These are phyloP conservation scores for Hassar affinis DNA, from an alignment of 2,113 vertebrate species.

Conservation along the genomic window DNA sequence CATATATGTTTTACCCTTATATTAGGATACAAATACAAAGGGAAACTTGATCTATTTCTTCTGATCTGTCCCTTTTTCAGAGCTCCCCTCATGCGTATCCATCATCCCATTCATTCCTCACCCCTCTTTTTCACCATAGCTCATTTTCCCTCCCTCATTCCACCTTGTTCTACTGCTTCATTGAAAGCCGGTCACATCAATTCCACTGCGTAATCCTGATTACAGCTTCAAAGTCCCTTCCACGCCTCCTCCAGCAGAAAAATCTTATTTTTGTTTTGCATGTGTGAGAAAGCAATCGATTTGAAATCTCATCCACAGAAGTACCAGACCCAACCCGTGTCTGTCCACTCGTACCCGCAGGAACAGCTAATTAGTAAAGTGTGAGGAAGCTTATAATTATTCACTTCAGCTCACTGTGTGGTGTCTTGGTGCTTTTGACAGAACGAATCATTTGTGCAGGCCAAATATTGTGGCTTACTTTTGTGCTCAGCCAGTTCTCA, in stretches of 20 bases:
- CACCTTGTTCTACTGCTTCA: constrained; percentile 33
- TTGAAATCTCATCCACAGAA: constrained; percentile 19
- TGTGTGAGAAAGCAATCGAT: constrained; percentile 20
- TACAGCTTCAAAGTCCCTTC: constrained; percentile 51
- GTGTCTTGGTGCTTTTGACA: not conserved
- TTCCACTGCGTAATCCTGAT: constrained; percentile 51
- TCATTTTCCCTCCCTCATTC: constrained; percentile 22
- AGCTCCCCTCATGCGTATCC: constrained; percentile 25
- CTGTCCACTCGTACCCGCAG: constrained; percentile 5
- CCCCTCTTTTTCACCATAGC: constrained; percentile 5
- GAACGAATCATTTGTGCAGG: not conserved
- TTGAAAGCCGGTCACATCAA: constrained; percentile 49
- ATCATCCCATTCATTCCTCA: constrained; percentile 23
- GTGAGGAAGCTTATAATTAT: not conserved
- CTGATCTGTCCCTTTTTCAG: constrained; percentile 23
- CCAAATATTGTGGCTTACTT: not conserved
- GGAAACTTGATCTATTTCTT: constrained; percentile 27
- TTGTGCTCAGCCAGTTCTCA: not conserved
- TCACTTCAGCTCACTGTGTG: not conserved
- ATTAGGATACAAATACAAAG: constrained; percentile 32
- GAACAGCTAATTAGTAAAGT: not conserved
- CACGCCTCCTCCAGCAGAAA: constrained; percentile 36
- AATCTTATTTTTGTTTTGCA: constrained; percentile 8
- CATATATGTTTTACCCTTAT: constrained; percentile 27
- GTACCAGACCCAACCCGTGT: not conserved